phyloP scores from a whole-genome alignment of 2,888 invertebrate species.

The Meliscaeva auricollis region DNA sequence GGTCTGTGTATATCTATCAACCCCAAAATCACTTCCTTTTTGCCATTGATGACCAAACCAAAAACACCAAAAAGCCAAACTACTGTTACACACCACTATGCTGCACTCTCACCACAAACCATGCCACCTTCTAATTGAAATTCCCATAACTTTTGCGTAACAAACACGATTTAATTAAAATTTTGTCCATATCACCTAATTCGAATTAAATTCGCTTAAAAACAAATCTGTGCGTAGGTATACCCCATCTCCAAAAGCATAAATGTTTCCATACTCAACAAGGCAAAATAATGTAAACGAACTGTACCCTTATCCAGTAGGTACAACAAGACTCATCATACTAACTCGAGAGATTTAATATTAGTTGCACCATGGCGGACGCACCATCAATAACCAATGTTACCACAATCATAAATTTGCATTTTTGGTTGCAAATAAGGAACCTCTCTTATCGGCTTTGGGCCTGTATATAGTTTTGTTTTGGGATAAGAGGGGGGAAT shows the following conservation, averaged over 20 bases:
- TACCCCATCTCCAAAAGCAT: background rate
- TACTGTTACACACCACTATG: background rate
- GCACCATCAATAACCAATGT: constrained; percentile 72
- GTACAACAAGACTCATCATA: background rate
- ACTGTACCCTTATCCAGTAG: too few species aligned
- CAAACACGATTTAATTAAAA: constrained; percentile 66
- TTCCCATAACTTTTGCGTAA: constrained; percentile 51
- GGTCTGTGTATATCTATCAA: too few species aligned
- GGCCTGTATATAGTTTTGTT: background rate
- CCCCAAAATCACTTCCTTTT: constrained; percentile 19
- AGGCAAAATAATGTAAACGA: constrained; percentile 39
- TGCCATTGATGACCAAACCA: background rate
- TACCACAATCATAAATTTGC: constrained; percentile 73
- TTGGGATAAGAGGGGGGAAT: background rate
- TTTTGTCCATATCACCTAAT: constrained; percentile 65
- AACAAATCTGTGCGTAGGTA: background rate
- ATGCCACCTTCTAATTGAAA: constrained; percentile 46
- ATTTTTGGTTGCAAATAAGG: constrained; percentile 43
- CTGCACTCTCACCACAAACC: background rate
- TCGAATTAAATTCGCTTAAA: constrained; percentile 57
- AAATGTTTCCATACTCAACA: constrained; percentile 54
- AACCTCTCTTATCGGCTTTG: background rate
- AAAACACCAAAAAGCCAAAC: background rate
- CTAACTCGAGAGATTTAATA: constrained; percentile 32
- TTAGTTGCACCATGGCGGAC: constrained; percentile 55